Base-by-base conservation (phyloP, 2,797 vertebrate genomes). In the Denticeps clupeoides region DNA sequence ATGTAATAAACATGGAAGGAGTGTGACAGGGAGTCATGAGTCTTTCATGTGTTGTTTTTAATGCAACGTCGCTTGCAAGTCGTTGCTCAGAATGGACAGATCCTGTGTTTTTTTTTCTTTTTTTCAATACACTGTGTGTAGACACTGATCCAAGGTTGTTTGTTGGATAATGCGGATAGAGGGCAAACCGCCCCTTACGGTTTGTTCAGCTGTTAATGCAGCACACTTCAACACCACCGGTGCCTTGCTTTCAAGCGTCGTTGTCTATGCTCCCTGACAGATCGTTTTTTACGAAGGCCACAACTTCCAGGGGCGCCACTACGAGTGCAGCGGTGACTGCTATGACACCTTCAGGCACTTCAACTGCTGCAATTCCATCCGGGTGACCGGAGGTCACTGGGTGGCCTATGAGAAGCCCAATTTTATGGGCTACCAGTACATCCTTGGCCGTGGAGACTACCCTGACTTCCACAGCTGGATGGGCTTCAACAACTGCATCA, bases 401-500 rank as follows among this genome's bases (percentile, higher is more conserved):
- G 81, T 85, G 69, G 55, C 64, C 66, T 84, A 82, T 1, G 82
- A 85, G 75, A 85, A 74, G 77, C 69, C 82, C 16, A 40, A 80
- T 71, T 83, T 72, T 68, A 70, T 67, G 61, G 80, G 83, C 1
- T 83, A 85, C 70, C 83, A 84, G 73, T 85, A 85, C 67, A 59
- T 84, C 60, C 51, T 84, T 2, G 56, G 71, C 50, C 75, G 70
- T 7, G 81, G 81, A 37, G 81, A 86, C 55, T 85, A 85, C 62
- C 63, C 79, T 1, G 71, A 84, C 64, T 72, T 67, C 62, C 69
- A 72, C 62, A 26, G 45, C 67, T 83, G 84, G 82, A 85, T 83
- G 75, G 81, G 82, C 58, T 85, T 71, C 79, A 84, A 83, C 77
- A 82, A 80, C 75, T 85, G 82, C 60, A 53, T 85, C 56, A 83